These are phyloP conservation scores for Falcaria lacertinaria DNA, from an alignment of 2,888 invertebrate genomes.

Conservation along the genomic window DNA sequence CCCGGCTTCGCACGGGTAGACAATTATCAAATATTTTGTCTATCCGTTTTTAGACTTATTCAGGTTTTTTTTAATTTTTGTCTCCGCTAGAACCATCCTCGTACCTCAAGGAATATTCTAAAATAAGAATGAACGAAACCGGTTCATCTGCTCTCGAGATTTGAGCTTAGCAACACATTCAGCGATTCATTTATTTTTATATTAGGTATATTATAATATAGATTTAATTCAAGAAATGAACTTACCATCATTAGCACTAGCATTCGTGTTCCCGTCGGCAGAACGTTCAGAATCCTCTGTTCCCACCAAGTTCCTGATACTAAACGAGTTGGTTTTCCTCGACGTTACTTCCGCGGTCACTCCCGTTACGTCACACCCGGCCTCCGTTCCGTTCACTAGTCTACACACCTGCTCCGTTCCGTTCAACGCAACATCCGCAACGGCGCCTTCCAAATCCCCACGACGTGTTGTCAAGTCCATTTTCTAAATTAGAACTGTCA, in stretches of 20 bases:
- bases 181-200: no score
- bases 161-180: no score
- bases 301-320: constrained; percentile 67
- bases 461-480: constrained; percentile 76
- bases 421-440: constrained; percentile 33
- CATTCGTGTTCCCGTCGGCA: constrained; percentile 49
- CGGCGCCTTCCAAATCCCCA: constrained; percentile 45
- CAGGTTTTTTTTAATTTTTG: no score
- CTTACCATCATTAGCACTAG: constrained; percentile 51
- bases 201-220: no score
- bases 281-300: constrained; percentile 51
- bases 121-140: no score
- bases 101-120: no score
- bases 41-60: no score
- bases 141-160: no score
- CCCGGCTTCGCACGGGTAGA: no score
- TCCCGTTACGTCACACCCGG: constrained; percentile 50
- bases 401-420: constrained; percentile 52
- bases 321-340: constrained; percentile 64
- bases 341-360: constrained; percentile 49
- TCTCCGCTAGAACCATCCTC: no score
- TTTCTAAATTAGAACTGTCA: constrained; percentile 34
- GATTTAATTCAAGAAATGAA: constrained; percentile 8
- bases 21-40: no score
- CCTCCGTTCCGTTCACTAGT: constrained; percentile 50